Percentiles rank a stretch among this genome's conserved stretches.
These are phyloP conservation scores for Kryptopterus vitreolus DNA, from an alignment of 2,797 vertebrate genomes.

Conservation along the genomic window DNA sequence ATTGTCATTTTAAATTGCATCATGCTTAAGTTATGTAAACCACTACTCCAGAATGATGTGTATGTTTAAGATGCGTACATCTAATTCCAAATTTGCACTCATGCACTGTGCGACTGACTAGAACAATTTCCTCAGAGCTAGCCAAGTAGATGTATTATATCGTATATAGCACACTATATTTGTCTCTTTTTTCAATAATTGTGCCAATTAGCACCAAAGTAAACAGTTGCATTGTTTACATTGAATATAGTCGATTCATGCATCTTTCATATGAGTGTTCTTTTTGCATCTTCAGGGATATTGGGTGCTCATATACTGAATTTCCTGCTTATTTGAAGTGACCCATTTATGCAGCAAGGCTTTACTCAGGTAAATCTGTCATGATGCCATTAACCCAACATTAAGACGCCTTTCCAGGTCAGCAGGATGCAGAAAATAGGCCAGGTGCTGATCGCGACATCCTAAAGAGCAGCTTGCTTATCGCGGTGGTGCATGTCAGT, in stretches of 20 bases:
- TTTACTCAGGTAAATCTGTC: constrained; percentile 53
- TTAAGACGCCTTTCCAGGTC: constrained; percentile 66
- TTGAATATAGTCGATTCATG: neutral
- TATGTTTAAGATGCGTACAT: constrained; percentile 14
- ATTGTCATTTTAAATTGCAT: constrained; percentile 39
- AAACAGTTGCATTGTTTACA: neutral
- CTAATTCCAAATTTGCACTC: constrained; percentile 3
- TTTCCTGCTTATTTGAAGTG: constrained; percentile 18
- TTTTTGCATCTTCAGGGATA: neutral
- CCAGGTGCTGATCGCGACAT: constrained; percentile 61
- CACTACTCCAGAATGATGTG: constrained; percentile 27
- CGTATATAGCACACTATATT: neutral
- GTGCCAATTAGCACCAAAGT: neutral
- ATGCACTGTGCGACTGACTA: constrained; percentile 12
- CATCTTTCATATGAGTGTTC: neutral
- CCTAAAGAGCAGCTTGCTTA: constrained; percentile 19
- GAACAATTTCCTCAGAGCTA: constrained; percentile 36
- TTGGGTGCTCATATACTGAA: neutral
- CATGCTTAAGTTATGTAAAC: constrained; percentile 16
- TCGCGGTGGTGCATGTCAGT: neutral
- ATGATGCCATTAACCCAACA: constrained; percentile 71
- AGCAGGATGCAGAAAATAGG: constrained; percentile 64
- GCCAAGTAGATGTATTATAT: too few relatives aligned
- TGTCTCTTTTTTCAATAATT: constrained; percentile 15
- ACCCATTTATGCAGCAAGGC: constrained; percentile 34